Evolutionary conservation across 1,140 invertebrate species (phyloP), one percentile per base, ranked within the genome.

Genomic region (Formica selysi): DNA sequence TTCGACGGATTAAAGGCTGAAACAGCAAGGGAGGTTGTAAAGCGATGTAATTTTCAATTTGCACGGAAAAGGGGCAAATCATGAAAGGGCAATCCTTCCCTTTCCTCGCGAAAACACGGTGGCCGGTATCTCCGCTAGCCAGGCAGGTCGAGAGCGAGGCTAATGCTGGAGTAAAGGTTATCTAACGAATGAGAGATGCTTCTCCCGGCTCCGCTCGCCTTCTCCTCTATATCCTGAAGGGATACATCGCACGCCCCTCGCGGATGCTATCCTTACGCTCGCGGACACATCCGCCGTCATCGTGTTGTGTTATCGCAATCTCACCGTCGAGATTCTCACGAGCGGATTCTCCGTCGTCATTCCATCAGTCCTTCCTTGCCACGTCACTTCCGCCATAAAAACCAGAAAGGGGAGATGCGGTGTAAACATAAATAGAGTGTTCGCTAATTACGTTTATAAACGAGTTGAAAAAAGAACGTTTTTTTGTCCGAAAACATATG

Each of bases 81-180:
- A 19, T 38, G 79, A 74, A 73, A 61, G 68, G 38, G 68, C 68
- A 83, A 61, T 83, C 29, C 29, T 48, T 36, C 68, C 29, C 54
- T n/a, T n/a, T 36, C 48, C 79, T 29, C 54, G 54, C 38, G 16
- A 68, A 32, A 74, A 19, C 38, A 73, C 79, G n/a, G 54, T 74
- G 68, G 68, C 54, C 68, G 48, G 44, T 81, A 81, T 59, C 65
- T 61, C n/a, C 22, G 65, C 11, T 38, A 44, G 68, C 38, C 73
- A 51, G 68, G 38, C 68, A 83, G 79, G 67, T 73, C 51, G 79
- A 81, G 79, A 71, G 68, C 79, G 79, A 74, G 79, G 79, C 79
- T 83, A 74, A 83, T 74, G 68, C 51, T 62, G 79, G 65, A 80
- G 54, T 83, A 83, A 83, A 83, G 79, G 68, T 83, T 83, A 83